Conservation (phyloP, 2,888 invertebrate species). For the Thymelicus lineola region DNA sequence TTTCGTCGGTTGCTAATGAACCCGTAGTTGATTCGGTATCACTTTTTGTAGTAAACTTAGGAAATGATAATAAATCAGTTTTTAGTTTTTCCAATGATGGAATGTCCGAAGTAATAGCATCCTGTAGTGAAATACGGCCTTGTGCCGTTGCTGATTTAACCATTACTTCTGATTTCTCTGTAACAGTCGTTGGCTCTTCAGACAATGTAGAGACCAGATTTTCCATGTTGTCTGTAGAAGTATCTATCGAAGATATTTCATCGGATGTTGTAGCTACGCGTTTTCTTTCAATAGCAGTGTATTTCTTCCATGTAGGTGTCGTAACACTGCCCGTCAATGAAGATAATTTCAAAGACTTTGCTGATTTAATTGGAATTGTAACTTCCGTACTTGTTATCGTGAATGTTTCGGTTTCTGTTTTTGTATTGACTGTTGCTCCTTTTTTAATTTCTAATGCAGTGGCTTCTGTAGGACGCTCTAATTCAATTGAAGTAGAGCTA, state of each 20-base stretch:
- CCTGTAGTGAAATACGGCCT: constrained; percentile 49
- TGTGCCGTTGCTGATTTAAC: constrained; percentile 52
- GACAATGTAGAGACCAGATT: constrained; percentile 33
- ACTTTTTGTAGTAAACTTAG: constrained; percentile 28
- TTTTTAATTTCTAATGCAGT: neutral
- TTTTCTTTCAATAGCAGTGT: constrained; percentile 55
- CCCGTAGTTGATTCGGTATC: neutral
- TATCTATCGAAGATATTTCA: constrained; percentile 1
- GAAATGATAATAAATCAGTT: constrained; percentile 47
- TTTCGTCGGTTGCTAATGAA: constrained; percentile 10
- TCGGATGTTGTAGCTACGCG: constrained; percentile 26
- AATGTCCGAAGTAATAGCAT: constrained; percentile 52
- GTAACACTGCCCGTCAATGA: constrained; percentile 6
- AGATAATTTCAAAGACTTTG: constrained; percentile 13
- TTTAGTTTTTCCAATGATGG: constrained; percentile 54
- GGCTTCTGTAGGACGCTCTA: neutral
- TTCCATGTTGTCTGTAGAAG: constrained; percentile 19
- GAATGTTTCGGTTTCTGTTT: neutral
- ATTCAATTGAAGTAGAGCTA: neutral
- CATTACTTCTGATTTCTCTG: constrained; percentile 48
- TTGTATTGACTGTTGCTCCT: neutral
- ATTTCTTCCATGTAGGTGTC: constrained; percentile 51
- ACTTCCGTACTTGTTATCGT: neutral
- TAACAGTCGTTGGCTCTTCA: constrained; percentile 43
- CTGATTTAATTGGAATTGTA: neutral